These are phyloP conservation scores for Sporophila hypoxantha DNA, from an alignment of 2,113 vertebrate species.

Conservation along the genomic window DNA sequence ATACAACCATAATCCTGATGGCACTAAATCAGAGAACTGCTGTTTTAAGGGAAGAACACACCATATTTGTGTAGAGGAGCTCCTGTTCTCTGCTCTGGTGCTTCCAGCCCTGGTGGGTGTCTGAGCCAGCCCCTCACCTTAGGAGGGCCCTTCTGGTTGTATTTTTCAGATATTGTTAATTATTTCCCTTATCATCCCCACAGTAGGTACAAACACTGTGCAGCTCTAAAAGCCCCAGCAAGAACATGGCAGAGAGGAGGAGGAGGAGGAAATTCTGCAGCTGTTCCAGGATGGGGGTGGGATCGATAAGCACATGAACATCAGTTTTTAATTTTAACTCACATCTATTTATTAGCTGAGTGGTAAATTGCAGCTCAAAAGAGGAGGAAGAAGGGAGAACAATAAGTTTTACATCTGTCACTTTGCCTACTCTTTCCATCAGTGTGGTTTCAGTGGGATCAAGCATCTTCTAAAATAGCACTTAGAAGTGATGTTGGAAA, in stretches of 20 bases:
- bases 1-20: neutral
- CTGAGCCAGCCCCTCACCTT: neutral
- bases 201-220: neutral
- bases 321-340: slow-evolving; percentile 46
- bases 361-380: slow-evolving; percentile 38
- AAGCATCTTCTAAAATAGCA: slow-evolving; percentile 3
- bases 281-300: slow-evolving; percentile 15
- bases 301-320: neutral
- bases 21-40: neutral
- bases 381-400: slow-evolving; percentile 27
- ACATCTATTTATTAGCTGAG: slow-evolving; percentile 45
- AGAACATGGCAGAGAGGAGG: neutral
- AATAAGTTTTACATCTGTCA: slow-evolving; percentile 40
- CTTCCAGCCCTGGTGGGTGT: neutral
- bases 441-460: slow-evolving; percentile 24
- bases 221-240: neutral
- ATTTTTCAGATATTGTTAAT: neutral
- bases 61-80: neutral
- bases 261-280: slow-evolving; percentile 6
- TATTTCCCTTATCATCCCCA: neutral
- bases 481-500: slow-evolving; percentile 5
- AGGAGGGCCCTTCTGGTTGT: neutral
- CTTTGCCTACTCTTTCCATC: slow-evolving; percentile 21
- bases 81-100: neutral
- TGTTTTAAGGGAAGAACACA: neutral